phyloP scores from a whole-genome alignment of 1,140 invertebrate species.

The Agrilus planipennis region DNA sequence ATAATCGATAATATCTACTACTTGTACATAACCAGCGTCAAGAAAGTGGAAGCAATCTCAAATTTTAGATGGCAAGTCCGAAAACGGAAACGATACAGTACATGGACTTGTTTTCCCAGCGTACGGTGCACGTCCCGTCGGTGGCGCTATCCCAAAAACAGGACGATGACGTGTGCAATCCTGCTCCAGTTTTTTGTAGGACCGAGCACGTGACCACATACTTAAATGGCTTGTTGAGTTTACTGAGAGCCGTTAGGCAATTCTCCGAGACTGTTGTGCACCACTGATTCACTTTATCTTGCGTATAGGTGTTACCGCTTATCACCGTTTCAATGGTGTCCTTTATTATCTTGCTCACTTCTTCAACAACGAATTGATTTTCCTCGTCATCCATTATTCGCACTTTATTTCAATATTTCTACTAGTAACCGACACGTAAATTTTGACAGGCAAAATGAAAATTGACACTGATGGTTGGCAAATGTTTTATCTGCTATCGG shows the following conservation, averaged over 20 bases:
- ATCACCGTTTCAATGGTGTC: constrained; percentile 92
- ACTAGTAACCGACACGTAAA: too few species aligned
- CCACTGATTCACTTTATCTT: constrained; percentile 96
- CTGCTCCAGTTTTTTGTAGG: constrained; percentile 96
- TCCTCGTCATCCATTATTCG: constrained; percentile 30
- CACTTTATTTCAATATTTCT: too few species aligned
- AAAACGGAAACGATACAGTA: constrained; percentile 71
- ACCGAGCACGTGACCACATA: constrained; percentile 83
- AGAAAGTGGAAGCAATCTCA: too few species aligned
- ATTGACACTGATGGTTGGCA: too few species aligned
- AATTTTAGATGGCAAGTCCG: constrained; percentile 31
- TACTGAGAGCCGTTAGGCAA: constrained; percentile 80
- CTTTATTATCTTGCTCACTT: constrained; percentile 95
- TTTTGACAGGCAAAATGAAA: too few species aligned
- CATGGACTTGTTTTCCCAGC: constrained; percentile 99
- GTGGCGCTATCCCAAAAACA: constrained; percentile 96
- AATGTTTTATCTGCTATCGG: too few species aligned
- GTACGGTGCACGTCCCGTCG: constrained; percentile 91
- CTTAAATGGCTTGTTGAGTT: constrained; percentile 94
- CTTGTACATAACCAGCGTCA: too few species aligned
- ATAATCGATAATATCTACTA: too few species aligned
- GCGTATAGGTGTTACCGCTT: constrained; percentile 86
- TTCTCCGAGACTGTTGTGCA: constrained; percentile 89
- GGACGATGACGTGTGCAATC: constrained; percentile 92
- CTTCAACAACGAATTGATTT: constrained; percentile 36